Evolutionary conservation across 2,888 invertebrate genomes (phyloP), one percentile per base, ranked within the genome.

Genomic region (Chirona hameri): DNA sequence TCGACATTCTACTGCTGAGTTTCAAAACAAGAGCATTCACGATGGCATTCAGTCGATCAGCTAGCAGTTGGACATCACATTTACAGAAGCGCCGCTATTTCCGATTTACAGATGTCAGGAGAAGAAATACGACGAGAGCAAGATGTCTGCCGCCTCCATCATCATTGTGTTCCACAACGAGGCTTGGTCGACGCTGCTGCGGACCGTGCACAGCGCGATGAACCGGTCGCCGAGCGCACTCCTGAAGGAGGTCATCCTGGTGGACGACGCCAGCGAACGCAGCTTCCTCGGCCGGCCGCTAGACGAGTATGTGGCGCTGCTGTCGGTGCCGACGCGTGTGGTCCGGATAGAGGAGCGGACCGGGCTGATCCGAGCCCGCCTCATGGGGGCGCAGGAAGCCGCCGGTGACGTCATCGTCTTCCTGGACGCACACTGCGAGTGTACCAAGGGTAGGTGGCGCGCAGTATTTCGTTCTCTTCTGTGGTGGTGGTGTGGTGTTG

Each of bases 111-210:
- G 94, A 85, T 94, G 94, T 87, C 89, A 90, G 85, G 88, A 90
- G 84, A 90, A 91, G 85, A 91, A 91, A 85, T 87, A 89, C 83
- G 88, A 90, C 84, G 87, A 91, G 83, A 76, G 79, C 55, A 82
- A 65, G 14, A 86, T 98, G 82, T 98, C 98, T 91, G 85, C 83
- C 55, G 95, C 97, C 0, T 95, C 95, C 85, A 92, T 99, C 27
- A 94, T 99, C 82, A 97, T 99, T 85, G 98, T 99, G 0, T 99
- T 99, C 88, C 99, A 99, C 88, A 99, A 99, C 88, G 99, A 99
- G 89, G 99, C 99, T 0, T 99, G 97, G 97, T 98, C 98, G 5
- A 98, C 99, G 0, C 90, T 99, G 21, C 90, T 99, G 86, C 91
- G 99, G 82, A 99, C 98, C 0, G 93, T 99, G 48, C 95, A 96